Base-by-base conservation (phyloP, 1,140 invertebrate species). In the Pseudobourletiella spinata region DNA sequence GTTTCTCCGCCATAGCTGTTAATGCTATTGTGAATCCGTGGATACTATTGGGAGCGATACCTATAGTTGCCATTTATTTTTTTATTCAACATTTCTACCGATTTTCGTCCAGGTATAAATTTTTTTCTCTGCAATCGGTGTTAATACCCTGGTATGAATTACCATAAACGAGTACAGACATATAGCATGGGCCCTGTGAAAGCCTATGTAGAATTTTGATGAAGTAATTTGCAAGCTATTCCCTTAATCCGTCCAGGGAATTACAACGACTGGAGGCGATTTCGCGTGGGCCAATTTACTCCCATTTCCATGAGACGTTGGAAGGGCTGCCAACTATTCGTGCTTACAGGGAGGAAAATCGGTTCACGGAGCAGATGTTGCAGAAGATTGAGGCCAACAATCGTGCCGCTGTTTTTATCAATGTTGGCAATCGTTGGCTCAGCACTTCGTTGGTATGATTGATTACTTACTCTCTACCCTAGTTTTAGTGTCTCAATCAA, bases 351-450 rank as follows among this genome's bases (percentile, higher is more conserved):
- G 80, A 85, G 67, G 82, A 87, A 68, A 68, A 76, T 43, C 74
- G 80, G 60, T 86, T 91, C 72, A 83, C 79, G 39, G 74, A 80
- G 28, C 76, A 80, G 51, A 80, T 89, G 63, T 80, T 84, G 68
- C 76, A 78, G 26, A 79, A 81, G 44, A 79, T 90, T 25, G 86
- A 91, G 72, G 73, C 73, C 14, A 88, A 90, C 72, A 84, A 86
- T 52, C 83, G 85, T 66, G 84, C 87, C 2, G 84, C 88, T 72
- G 77, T 89, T 2, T 82, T 90, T 59, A 76, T 88, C 46, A 89
- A 90, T 70, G 82, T 85, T 1, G 84, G 85, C 28, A 89, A 86
- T 72, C 80, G 88, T 62, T 91, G 88, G 88, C 78, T 92, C 1
- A 88, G 88, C 18, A 82, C 90, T 44, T 80, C 83, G 65, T 71